Evolutionary conservation across 2,888 invertebrate species (phyloP), one percentile per base, ranked within the genome.

Genomic region (Erebia epiphron): DNA sequence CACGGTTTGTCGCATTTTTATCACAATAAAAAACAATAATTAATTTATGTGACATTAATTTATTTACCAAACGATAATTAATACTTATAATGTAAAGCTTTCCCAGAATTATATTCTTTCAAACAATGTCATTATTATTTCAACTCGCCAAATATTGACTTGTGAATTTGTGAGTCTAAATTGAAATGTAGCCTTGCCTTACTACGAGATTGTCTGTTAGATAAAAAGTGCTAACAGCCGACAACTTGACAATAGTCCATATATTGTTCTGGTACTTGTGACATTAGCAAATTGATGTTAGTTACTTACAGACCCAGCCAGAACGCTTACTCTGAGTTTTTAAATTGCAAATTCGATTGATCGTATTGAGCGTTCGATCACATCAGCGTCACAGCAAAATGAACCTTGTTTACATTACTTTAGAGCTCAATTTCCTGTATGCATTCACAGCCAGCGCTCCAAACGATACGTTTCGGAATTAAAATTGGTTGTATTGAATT

Each of bases 171-270:
- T 11, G 18, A 62, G 21, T 46, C 49, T 26, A 62, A 18, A 62
- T 62, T 49, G 11, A 14, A 21, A 61, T 49, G 21, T 49, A 62
- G 21, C 49, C 49, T 57, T 57, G 26, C 26, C 11, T 62, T 62
- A 49, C 46, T 21, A 21, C 14, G 18, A 62, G 62, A 43, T 61
- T 43, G 35, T 18, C 16, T 13, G 61, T 43, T 10, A 61, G 61
- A 62, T 62, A 46, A 62, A 46, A 49, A 49, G 21, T 62, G 62
- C 61, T 61, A 61, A 61, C 61, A 43, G 16, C 62, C 18, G 46
- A 46, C 60, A 16, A 18, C 13, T 49, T 43, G 46, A 46, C 60
- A 16, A n/a, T n/a, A 18, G 43, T 21, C 21, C 21, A 62, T 62
- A 49, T 62, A 46, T 43, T 43, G 9, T 43, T 43, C 10, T 43